A percentile compares a stretch with the other conserved stretches of the same genome.
Conservation (phyloP, 2,888 invertebrate genomes). For the Drosophila anomalata region DNA sequence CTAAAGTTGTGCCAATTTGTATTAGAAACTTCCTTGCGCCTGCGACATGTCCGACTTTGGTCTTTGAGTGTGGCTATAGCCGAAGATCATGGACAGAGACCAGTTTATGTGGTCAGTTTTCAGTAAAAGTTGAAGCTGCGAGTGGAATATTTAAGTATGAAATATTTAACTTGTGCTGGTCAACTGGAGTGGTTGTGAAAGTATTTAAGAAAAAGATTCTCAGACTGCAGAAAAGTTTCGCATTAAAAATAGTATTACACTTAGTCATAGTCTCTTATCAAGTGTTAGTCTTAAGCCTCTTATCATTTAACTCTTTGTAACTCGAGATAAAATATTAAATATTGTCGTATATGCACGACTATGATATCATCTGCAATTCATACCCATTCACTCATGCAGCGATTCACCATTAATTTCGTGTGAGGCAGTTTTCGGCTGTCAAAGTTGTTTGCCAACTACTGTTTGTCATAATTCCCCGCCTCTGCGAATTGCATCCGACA, state of each 20-base stretch:
- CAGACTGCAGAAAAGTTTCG: too few species aligned
- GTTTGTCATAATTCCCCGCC: constrained; percentile 55
- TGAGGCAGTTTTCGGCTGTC: constrained; percentile 22
- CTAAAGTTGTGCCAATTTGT: constrained; percentile 74
- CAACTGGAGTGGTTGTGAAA: not conserved
- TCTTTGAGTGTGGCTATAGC: constrained; percentile 41
- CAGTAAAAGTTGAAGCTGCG: constrained; percentile 24
- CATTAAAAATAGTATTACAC: not conserved
- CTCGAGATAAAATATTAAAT: not conserved
- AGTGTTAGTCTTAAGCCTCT: not conserved
- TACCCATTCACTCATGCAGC: constrained; percentile 2
- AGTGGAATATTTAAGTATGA: constrained; percentile 35
- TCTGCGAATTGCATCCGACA: constrained; percentile 47
- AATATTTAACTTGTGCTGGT: constrained; percentile 17
- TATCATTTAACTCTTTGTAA: constrained; percentile 1
- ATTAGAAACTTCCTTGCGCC: constrained; percentile 65
- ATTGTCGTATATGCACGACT: not conserved
- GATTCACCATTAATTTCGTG: constrained; percentile 56
- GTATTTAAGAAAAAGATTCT: not conserved
- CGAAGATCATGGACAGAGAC: constrained; percentile 33
- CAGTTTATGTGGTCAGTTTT: constrained; percentile 17
- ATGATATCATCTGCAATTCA: constrained; percentile 29
- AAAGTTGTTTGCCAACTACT: constrained; percentile 65
- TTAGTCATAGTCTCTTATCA: not conserved
- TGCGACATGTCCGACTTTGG: constrained; percentile 48